A percentile compares a stretch with the other conserved stretches of the same genome.
phyloP scores from a whole-genome alignment of 2,797 vertebrate genomes.

The Apogon talboti region DNA sequence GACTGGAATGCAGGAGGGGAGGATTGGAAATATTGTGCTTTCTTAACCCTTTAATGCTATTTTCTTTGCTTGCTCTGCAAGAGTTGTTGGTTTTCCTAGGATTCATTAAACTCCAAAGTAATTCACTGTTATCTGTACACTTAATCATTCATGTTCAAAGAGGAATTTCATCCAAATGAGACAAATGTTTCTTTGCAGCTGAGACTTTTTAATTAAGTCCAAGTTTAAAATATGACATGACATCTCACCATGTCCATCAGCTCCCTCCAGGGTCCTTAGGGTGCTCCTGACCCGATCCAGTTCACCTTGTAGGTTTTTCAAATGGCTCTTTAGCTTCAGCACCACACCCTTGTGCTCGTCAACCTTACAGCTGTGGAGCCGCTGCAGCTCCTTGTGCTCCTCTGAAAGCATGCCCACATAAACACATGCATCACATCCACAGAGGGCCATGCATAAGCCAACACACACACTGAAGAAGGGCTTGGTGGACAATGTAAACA shows the following conservation, averaged over 20 bases:
- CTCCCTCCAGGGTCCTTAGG: conserved; percentile 82
- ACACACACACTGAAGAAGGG: conserved; percentile 49
- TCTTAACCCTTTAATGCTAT: background rate
- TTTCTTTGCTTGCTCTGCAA: background rate
- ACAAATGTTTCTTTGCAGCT: conserved; percentile 33
- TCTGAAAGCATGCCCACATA: conserved; percentile 76
- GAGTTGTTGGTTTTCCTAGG: background rate
- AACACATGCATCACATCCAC: conserved; percentile 52
- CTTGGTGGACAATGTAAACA: conserved; percentile 71
- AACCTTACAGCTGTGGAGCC: conserved; percentile 76
- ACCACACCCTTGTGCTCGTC: conserved; percentile 81
- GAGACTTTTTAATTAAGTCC: conserved; percentile 37
- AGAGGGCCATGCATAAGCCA: conserved; percentile 31
- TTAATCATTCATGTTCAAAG: conserved; percentile 22
- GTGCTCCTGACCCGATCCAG: conserved; percentile 83
- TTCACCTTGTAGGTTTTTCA: conserved; percentile 80
- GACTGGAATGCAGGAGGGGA: conserved; percentile 19
- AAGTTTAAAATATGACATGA: conserved; percentile 22
- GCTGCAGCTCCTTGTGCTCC: conserved; percentile 82
- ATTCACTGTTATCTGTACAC: conserved; percentile 33
- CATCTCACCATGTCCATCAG: conserved; percentile 85
- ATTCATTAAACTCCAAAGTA: conserved; percentile 19
- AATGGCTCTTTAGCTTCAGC: conserved; percentile 82
- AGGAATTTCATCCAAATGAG: background rate
- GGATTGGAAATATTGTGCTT: conserved; percentile 1